Evolutionary conservation across 2,113 vertebrate genomes (phyloP).

Genomic region (Callocephalon fimbriatum): DNA sequence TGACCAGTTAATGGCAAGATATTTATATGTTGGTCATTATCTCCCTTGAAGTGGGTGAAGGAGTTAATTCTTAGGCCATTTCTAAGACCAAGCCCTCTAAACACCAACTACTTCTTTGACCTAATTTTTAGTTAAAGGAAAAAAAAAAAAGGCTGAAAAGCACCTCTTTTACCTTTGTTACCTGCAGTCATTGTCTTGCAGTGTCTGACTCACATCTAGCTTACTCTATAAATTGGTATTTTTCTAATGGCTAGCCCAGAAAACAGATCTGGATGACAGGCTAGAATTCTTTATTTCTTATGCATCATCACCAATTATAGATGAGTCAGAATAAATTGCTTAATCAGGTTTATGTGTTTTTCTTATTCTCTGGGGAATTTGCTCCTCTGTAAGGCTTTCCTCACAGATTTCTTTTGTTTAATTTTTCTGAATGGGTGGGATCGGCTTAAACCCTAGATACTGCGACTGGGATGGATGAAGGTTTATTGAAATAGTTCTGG

Average conservation of each 20-base stretch:
- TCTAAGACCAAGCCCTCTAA: background rate
- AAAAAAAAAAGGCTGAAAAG: background rate
- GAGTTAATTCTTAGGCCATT: background rate
- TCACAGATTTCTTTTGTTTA: background rate
- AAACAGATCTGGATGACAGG: background rate
- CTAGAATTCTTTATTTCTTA: background rate
- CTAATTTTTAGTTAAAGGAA: background rate
- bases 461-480: background rate
- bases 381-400: background rate
- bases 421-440: background rate
- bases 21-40: background rate
- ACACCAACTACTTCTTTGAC: background rate
- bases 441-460: background rate
- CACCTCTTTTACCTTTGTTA: background rate
- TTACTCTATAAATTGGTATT: background rate
- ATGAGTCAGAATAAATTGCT: slow-evolving; percentile 9
- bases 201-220: background rate
- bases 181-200: background rate
- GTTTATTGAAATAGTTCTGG: background rate
- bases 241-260: background rate
- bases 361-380: background rate
- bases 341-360: background rate
- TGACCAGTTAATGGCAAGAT: background rate
- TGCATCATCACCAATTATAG: background rate
- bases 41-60: background rate